Percentiles rank a stretch among this genome's conserved stretches.
Evolutionary conservation across 2,888 invertebrate genomes (phyloP).

Genomic region (Phasia obesa): DNA sequence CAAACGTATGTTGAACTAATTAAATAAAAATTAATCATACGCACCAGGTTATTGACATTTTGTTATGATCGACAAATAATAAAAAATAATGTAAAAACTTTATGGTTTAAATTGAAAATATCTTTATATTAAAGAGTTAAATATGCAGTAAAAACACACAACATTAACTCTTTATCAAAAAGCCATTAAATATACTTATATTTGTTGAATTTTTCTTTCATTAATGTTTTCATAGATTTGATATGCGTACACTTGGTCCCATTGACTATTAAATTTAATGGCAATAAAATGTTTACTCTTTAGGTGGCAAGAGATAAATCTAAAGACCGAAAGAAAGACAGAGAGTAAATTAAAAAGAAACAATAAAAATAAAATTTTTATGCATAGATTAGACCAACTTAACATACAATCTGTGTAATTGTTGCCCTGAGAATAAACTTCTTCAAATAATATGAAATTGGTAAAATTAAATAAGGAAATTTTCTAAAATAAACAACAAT

Average conservation of each 20-base stretch:
- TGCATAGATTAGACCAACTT: not conserved
- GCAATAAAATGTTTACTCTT: conserved; percentile 31
- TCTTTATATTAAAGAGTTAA: not conserved
- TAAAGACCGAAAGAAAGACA: too few species aligned
- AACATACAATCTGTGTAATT: conserved; percentile 38
- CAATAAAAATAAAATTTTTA: not conserved
- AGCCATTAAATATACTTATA: conserved; percentile 39
- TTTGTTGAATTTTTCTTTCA: not conserved
- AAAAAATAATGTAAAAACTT: too few species aligned
- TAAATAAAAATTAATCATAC: conserved; percentile 65
- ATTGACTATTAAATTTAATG: conserved; percentile 30
- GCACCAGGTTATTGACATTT: conserved; percentile 23
- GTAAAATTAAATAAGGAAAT: not conserved
- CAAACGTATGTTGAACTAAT: conserved; percentile 37
- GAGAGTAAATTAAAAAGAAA: not conserved
- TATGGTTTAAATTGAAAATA: too few species aligned
- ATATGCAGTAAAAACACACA: not conserved
- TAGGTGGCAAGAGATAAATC: not conserved
- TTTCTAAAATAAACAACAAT: conserved; percentile 21
- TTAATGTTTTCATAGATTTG: not conserved
- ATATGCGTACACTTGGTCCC: conserved; percentile 14
- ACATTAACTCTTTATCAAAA: conserved; percentile 14
- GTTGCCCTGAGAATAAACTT: conserved; percentile 27
- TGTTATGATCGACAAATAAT: not conserved
- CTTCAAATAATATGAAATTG: conserved; percentile 2